Evolutionary conservation across 2,797 vertebrate genomes (phyloP).

Genomic region (Enteromius anoplus): DNA sequence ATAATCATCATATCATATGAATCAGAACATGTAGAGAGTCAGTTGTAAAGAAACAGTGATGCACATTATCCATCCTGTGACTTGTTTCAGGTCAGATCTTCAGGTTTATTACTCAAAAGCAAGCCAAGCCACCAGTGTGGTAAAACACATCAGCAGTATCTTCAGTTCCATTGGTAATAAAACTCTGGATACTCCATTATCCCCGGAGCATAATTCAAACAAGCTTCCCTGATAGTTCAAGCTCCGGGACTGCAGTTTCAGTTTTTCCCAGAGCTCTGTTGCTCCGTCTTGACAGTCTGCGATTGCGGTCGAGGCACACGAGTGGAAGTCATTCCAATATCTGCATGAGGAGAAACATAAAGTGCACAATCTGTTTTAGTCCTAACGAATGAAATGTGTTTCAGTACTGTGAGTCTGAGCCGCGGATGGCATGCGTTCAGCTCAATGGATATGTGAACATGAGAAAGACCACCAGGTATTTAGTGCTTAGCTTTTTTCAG

Average conservation of each 20-base stretch:
- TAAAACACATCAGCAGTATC: conserved; percentile 77
- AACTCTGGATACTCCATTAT: conserved; percentile 73
- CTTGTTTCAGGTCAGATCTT: not conserved
- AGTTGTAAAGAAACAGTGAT: not conserved
- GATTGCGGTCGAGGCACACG: conserved; percentile 84
- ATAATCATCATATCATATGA: not conserved
- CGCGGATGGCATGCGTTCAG: not conserved
- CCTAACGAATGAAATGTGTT: not conserved
- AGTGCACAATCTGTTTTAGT: conserved; percentile 12
- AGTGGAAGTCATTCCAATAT: conserved; percentile 88
- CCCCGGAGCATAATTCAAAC: conserved; percentile 84
- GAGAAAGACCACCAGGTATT: not conserved
- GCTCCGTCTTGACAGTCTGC: conserved; percentile 88
- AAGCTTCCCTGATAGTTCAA: conserved; percentile 87
- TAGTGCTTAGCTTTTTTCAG: conserved; percentile 5
- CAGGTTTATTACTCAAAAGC: conserved; percentile 69
- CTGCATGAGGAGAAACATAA: conserved; percentile 63
- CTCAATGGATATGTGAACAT: not conserved
- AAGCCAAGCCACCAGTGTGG: conserved; percentile 78
- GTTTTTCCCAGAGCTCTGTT: conserved; percentile 86
- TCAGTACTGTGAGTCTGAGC: not conserved
- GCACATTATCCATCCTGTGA: conserved; percentile 16
- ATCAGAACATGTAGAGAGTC: not conserved
- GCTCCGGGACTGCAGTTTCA: conserved; percentile 86
- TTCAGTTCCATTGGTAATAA: conserved; percentile 63